Evolutionary conservation across 1,140 invertebrate species (phyloP), one percentile per base, ranked within the genome.

Genomic region (Ruditapes philippinarum): DNA sequence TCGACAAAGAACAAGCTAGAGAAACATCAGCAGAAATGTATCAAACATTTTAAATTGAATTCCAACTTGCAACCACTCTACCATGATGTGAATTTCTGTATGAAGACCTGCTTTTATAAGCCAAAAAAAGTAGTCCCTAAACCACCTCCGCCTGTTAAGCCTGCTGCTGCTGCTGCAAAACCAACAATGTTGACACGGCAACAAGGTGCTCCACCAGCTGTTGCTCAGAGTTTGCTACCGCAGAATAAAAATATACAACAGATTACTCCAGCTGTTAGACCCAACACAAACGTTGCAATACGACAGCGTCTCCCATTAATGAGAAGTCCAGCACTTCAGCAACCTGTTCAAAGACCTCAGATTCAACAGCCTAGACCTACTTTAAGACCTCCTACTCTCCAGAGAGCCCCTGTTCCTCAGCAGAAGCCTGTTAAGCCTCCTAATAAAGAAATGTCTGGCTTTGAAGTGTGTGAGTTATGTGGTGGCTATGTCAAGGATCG

Each of bases 1-100:
- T 98, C 98, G 94, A 98, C 98, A 83, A 99, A 99, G 95, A 98
- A 98, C n/a, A 99, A 99, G 96, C 96, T 99, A 76, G 98, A 97
- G 0, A 96, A 98, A 25, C 99, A 99, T 96, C 97, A 98, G 88
- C 96, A 98, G n/a, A 97, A 98, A 4, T 99, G 99, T 96, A 97
- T 97, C 25, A 98, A 98, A 95, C 98, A 98, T 95, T 99, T 99
- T 95, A 97, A 98, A 95, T 97, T 98, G 0, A 98, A 98, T 82
- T 96, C 97, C 40, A 99, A 99, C 93, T 95, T 98, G 89, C 97
- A 98, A 90, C 98, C 98, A 7, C 91, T 91, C 78, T 94, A 92
- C 62, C 90, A 93, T 49, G 93, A 95, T 88, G 92, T 94, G 28
- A 95, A 94, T 86, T 91, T 92, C 80, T 93, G 92, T 74, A 91